Evolutionary conservation across 2,888 invertebrate species (phyloP).

Genomic region (Rhopalosiphum nymphaeae): DNA sequence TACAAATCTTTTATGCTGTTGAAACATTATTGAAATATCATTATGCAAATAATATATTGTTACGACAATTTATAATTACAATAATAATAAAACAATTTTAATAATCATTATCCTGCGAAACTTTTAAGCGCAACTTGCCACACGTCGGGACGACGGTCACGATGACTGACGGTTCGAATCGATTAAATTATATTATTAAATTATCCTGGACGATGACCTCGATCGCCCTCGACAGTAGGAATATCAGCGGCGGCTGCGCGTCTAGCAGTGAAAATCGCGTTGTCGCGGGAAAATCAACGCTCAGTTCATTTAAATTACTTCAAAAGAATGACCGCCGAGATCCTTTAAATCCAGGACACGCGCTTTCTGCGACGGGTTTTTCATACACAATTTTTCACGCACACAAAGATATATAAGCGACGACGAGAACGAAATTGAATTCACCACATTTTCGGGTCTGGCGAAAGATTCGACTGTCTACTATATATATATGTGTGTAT

Average conservation of each 20-base stretch:
- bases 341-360: slow-evolving; percentile 58
- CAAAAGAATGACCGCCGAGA: slow-evolving; percentile 18
- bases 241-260: background rate
- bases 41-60: no score
- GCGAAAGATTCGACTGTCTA: slow-evolving; percentile 15
- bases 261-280: background rate
- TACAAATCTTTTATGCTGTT: background rate
- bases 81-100: background rate
- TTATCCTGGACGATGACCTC: background rate
- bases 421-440: slow-evolving; percentile 50
- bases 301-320: slow-evolving; percentile 24
- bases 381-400: background rate
- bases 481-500: background rate
- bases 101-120: background rate
- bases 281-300: background rate
- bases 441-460: slow-evolving; percentile 35
- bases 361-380: background rate
- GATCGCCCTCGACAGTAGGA: background rate
- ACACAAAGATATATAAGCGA: background rate
- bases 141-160: background rate
- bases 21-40: no score
- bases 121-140: background rate
- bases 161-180: background rate
- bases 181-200: slow-evolving; percentile 2
- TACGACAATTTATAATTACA: background rate